A percentile compares a stretch with the other conserved stretches of the same genome.
phyloP scores from a whole-genome alignment of 2,113 vertebrate species.

The Copsychus sechellarum region DNA sequence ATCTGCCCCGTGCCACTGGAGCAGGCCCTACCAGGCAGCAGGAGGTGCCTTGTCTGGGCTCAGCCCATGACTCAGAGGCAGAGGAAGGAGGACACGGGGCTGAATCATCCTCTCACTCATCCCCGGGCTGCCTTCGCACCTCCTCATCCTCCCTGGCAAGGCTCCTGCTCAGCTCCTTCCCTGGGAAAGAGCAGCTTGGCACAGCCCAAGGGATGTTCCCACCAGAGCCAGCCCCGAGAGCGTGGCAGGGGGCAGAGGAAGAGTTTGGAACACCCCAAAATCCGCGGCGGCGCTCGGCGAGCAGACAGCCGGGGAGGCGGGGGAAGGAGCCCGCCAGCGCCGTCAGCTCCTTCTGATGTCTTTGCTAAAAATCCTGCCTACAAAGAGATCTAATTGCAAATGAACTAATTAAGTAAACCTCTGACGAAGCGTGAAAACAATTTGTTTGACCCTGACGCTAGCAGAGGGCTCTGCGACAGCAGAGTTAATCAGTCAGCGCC shows the following conservation, averaged over 20 bases:
- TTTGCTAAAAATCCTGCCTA: conserved; percentile 83
- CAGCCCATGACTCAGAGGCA: not conserved
- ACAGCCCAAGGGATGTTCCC: not conserved
- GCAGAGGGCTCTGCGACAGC: conserved; percentile 74
- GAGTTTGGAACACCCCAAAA: not conserved
- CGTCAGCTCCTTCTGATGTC: conserved; percentile 82
- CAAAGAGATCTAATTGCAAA: conserved; percentile 88
- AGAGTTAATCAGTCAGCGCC: conserved; percentile 84
- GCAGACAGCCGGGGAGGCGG: conserved; percentile 33
- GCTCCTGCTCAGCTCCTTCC: not conserved
- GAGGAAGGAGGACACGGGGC: not conserved
- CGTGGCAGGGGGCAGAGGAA: accelerated
- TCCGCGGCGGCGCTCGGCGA: accelerated
- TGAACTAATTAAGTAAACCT: conserved; percentile 89
- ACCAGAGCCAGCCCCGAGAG: accelerated
- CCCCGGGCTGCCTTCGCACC: not conserved
- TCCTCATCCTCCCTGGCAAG: not conserved
- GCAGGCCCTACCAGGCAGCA: not conserved
- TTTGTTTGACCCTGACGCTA: conserved; percentile 86
- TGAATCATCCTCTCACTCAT: not conserved
- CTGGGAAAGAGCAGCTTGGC: accelerated
- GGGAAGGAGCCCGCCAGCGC: conserved; percentile 39
- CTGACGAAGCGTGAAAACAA: conserved; percentile 88
- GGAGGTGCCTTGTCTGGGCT: not conserved
- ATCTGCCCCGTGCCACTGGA: not conserved